A percentile compares a stretch with the other conserved stretches of the same genome.
phyloP scores from a whole-genome alignment of 2,797 vertebrate species.

The Phalanger gymnotis region DNA sequence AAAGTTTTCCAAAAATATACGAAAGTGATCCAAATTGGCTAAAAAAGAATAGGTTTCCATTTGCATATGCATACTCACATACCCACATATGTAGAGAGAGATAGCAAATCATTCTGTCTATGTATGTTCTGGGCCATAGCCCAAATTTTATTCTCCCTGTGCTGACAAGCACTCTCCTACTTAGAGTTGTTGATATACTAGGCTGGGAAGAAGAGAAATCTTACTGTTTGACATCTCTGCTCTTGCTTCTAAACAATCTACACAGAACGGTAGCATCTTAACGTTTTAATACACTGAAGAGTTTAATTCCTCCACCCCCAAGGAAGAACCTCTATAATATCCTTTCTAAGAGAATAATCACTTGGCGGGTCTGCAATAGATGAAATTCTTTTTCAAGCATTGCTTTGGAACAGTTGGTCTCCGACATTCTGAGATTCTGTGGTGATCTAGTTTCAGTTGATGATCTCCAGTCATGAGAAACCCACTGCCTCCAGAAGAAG shows the following conservation, averaged over 20 bases:
- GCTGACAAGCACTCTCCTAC: neutral
- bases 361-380: neutral
- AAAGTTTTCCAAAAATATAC: constrained; percentile 87
- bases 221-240: neutral
- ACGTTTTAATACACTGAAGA: neutral
- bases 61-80: constrained; percentile 47
- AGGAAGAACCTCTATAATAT: neutral
- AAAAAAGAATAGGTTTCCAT: constrained; percentile 65
- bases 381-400: neutral
- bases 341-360: neutral
- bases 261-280: neutral
- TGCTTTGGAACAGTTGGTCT: neutral
- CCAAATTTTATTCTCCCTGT: neutral
- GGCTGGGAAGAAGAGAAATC: neutral
- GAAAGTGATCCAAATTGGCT: constrained; percentile 84
- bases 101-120: neutral
- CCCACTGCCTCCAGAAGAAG: neutral
- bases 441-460: neutral
- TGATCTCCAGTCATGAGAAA: neutral
- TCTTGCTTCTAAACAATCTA: constrained; percentile 39
- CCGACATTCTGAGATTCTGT: neutral
- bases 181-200: neutral
- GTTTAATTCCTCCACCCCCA: neutral
- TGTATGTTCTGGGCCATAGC: neutral
- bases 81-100: constrained; percentile 8